phyloP scores from a whole-genome alignment of 2,888 invertebrate genomes.

The Drosophila villosipedis region DNA sequence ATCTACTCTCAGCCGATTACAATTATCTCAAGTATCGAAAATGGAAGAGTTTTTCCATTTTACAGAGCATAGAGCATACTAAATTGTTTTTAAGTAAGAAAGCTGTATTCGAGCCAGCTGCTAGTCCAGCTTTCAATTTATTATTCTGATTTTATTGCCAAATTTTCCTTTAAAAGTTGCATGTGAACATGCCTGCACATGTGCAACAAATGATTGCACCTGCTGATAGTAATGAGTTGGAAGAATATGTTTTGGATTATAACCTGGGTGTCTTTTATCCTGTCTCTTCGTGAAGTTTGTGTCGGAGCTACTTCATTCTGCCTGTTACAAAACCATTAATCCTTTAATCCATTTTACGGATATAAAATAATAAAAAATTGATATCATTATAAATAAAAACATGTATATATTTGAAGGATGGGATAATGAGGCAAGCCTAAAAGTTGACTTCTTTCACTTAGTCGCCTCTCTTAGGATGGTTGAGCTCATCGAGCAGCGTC shows the following conservation, averaged over 20 bases:
- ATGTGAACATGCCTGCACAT: neutral
- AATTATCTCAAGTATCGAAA: neutral
- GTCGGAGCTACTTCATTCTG: neutral
- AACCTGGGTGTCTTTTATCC: neutral
- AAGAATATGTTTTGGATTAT: neutral
- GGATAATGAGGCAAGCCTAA: neutral
- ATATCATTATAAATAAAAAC: neutral
- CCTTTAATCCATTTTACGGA: neutral
- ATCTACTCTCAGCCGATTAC: neutral
- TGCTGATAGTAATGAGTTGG: neutral
- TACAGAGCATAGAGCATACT: neutral
- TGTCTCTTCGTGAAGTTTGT: neutral
- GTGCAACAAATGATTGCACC: neutral
- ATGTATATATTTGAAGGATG: neutral
- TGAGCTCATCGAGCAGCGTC: constrained; percentile 61
- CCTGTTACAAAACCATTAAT: neutral
- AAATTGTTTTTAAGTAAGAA: neutral
- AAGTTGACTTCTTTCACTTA: neutral
- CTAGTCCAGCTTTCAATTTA: neutral
- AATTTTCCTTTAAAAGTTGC: neutral
- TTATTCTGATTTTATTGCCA: neutral
- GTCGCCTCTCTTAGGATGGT: constrained; percentile 13
- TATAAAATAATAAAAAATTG: neutral
- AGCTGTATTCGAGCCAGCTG: neutral
- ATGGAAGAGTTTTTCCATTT: neutral